Evolutionary conservation across 2,888 invertebrate species (phyloP).

Genomic region (Anticlea derivata): DNA sequence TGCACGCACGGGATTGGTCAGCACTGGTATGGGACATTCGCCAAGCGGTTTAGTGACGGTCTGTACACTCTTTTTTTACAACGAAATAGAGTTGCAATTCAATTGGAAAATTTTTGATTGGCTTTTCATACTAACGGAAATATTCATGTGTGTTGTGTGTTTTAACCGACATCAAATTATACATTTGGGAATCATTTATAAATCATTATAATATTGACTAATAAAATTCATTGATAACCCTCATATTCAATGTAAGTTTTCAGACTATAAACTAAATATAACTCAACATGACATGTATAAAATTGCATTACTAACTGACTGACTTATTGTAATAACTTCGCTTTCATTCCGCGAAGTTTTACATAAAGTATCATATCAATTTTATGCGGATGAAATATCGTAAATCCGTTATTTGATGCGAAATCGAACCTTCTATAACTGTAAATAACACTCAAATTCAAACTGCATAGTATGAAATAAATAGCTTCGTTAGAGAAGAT

Average conservation of each 20-base stretch:
- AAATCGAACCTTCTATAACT: neutral
- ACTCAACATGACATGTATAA: too few relatives aligned
- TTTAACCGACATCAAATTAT: constrained; percentile 8
- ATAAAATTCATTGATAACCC: constrained; percentile 2
- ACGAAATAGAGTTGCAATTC: constrained; percentile 34
- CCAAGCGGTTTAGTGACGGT: constrained; percentile 64
- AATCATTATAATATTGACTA: constrained; percentile 4
- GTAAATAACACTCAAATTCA: constrained; percentile 13
- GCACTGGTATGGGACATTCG: constrained; percentile 53
- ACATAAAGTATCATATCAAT: too few relatives aligned
- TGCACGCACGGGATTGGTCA: constrained; percentile 56
- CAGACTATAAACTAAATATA: too few relatives aligned
- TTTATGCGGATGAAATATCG: too few relatives aligned
- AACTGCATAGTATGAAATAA: too few relatives aligned
- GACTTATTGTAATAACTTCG: neutral
- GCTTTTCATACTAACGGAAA: constrained; percentile 28
- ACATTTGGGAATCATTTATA: constrained; percentile 10
- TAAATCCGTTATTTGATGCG: too few relatives aligned
- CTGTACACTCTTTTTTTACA: constrained; percentile 43
- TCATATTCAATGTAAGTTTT: neutral
- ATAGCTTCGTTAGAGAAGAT: neutral
- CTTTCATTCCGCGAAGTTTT: neutral
- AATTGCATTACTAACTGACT: neutral
- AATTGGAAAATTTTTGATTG: constrained; percentile 26
- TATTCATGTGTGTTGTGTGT: constrained; percentile 10